These are phyloP conservation scores for Diplogasteroides magnus DNA, from an alignment of 1,140 invertebrate genomes.

Conservation along the genomic window DNA sequence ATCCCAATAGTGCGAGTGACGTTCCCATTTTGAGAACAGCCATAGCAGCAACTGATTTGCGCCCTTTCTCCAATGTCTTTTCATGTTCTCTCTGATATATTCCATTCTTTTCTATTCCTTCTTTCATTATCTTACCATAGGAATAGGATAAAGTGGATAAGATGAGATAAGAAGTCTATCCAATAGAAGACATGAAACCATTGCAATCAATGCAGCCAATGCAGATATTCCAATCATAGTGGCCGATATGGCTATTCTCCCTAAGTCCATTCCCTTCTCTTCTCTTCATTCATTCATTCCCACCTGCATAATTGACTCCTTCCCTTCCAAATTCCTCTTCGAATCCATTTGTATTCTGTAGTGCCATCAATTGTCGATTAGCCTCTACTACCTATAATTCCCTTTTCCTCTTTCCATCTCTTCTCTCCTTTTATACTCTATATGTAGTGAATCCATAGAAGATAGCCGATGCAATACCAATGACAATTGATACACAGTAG, in stretches of 20 bases:
- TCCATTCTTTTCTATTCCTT: background rate
- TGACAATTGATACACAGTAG: slow-evolving; percentile 39
- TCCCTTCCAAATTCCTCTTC: slow-evolving; percentile 36
- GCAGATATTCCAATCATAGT: slow-evolving; percentile 41
- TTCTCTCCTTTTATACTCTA: slow-evolving; percentile 35
- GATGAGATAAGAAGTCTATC: slow-evolving; percentile 41
- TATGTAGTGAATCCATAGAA: slow-evolving; percentile 54
- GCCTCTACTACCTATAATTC: slow-evolving; percentile 40
- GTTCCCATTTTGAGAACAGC: slow-evolving; percentile 40
- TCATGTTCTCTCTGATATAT: slow-evolving; percentile 39
- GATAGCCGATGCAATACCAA: slow-evolving; percentile 41
- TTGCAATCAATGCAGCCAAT: slow-evolving; percentile 36
- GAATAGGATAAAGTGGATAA: slow-evolving; percentile 28
- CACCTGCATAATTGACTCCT: slow-evolving; percentile 35
- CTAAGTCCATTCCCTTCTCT: background rate
- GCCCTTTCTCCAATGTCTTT: slow-evolving; percentile 30
- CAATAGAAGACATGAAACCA: slow-evolving; percentile 39
- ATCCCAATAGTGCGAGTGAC: slow-evolving; percentile 36
- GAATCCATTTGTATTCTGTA: slow-evolving; percentile 37
- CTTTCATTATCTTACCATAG: background rate
- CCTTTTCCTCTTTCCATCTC: background rate
- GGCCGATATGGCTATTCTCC: slow-evolving; percentile 44
- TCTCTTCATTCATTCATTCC: background rate
- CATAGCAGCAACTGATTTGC: slow-evolving; percentile 31
- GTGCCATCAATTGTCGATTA: slow-evolving; percentile 35